phyloP scores from a whole-genome alignment of 2,113 vertebrate genomes.

The Prunella himalayana region DNA sequence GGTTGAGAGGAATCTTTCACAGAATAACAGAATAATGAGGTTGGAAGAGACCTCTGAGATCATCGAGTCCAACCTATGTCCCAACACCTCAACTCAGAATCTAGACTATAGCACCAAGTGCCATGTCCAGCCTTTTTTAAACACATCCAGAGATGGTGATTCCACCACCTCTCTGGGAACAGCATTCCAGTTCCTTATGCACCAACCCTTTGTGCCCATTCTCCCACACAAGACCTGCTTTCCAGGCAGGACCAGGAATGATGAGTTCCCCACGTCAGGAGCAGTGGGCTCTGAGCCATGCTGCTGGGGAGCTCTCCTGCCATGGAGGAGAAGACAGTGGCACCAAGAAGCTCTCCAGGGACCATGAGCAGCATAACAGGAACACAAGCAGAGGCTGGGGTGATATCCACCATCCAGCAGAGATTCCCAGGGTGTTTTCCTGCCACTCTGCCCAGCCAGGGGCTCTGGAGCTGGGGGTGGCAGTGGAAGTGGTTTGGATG shows the following conservation, averaged over 20 bases:
- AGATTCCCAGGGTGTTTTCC: neutral
- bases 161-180: too few relatives aligned
- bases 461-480: neutral
- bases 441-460: neutral
- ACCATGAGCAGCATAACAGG: accelerated
- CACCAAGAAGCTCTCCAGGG: neutral
- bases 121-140: too few relatives aligned
- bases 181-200: too few relatives aligned
- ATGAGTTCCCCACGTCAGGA: neutral
- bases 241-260: neutral
- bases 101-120: too few relatives aligned
- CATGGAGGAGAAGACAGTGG: neutral
- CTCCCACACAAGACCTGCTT: neutral
- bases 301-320: neutral
- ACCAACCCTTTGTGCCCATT: accelerated
- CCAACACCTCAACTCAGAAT: too few relatives aligned
- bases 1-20: neutral
- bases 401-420: neutral
- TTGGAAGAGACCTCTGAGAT: too few relatives aligned
- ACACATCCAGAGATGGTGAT: too few relatives aligned
- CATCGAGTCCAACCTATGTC: too few relatives aligned
- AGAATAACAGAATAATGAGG: too few relatives aligned
- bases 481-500: neutral
- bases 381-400: neutral
- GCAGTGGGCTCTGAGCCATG: neutral